Evolutionary conservation across 2,797 vertebrate genomes (phyloP).

Genomic region (Lutjanus argentimaculatus): DNA sequence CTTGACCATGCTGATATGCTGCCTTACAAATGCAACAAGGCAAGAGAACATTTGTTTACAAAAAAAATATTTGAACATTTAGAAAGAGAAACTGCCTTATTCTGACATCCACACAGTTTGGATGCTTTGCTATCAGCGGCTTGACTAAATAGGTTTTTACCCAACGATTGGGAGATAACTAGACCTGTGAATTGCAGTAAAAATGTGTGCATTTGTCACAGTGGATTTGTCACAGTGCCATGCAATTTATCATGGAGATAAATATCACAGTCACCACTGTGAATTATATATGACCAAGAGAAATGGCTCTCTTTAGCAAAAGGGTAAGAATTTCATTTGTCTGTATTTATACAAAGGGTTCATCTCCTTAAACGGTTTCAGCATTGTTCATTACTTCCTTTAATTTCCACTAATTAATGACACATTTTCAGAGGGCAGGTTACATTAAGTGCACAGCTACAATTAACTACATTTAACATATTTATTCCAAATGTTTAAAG

Average conservation of each 20-base stretch:
- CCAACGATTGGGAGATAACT: neutral
- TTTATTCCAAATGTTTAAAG: neutral
- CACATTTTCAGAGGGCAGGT: neutral
- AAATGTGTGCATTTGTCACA: constrained; percentile 30
- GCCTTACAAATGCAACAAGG: neutral
- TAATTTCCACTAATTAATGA: neutral
- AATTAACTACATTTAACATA: too few relatives aligned
- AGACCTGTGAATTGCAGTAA: neutral
- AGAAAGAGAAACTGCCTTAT: neutral
- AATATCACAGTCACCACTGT: constrained; percentile 22
- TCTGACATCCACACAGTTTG: constrained; percentile 16
- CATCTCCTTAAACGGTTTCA: neutral
- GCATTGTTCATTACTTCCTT: neutral
- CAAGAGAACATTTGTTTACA: neutral
- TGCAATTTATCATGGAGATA: constrained; percentile 40
- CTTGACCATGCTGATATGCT: neutral
- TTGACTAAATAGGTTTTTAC: constrained; percentile 15
- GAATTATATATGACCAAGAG: constrained; percentile 44
- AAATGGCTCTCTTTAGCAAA: constrained; percentile 12
- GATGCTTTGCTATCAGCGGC: neutral
- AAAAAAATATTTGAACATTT: neutral
- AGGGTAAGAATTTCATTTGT: neutral
- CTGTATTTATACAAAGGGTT: neutral
- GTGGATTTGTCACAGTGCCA: constrained; percentile 24
- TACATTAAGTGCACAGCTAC: neutral